A percentile compares a stretch with the other conserved stretches of the same genome.
phyloP scores from a whole-genome alignment of 2,113 vertebrate genomes.

The Martes martes region DNA sequence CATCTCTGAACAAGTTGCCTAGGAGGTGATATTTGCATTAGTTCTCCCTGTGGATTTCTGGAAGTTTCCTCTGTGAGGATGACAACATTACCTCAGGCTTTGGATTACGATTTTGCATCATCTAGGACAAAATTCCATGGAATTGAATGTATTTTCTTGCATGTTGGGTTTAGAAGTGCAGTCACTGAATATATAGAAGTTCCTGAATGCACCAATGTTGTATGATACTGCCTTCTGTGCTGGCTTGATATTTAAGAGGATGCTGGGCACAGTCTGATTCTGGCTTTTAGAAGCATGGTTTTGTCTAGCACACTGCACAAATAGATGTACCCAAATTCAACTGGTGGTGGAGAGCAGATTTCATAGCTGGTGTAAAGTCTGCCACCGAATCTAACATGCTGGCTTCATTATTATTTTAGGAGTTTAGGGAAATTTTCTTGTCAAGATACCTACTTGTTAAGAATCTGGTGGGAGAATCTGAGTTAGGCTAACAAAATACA shows the following conservation, averaged over 20 bases:
- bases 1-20: neutral
- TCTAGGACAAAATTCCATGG: neutral
- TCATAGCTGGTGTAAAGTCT: conserved; percentile 59
- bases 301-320: conserved; percentile 74
- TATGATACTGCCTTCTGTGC: conserved; percentile 54
- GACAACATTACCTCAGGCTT: neutral
- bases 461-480: neutral
- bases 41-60: neutral
- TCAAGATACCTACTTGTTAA: conserved; percentile 37
- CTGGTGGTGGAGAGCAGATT: conserved; percentile 67
- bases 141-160: neutral
- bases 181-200: conserved; percentile 36
- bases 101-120: neutral
- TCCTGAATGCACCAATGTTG: conserved; percentile 24
- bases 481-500: neutral
- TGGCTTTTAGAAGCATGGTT: conserved; percentile 66
- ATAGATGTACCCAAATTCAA: conserved; percentile 71
- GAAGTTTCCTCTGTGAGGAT: neutral
- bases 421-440: conserved; percentile 58
- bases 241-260: conserved; percentile 59
- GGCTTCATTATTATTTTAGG: conserved; percentile 53
- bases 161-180: conserved; percentile 9
- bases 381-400: conserved; percentile 53
- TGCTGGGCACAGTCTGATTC: conserved; percentile 64
- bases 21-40: neutral